Base-by-base conservation (phyloP, 2,888 invertebrate species). In the Abscondita cerata region DNA sequence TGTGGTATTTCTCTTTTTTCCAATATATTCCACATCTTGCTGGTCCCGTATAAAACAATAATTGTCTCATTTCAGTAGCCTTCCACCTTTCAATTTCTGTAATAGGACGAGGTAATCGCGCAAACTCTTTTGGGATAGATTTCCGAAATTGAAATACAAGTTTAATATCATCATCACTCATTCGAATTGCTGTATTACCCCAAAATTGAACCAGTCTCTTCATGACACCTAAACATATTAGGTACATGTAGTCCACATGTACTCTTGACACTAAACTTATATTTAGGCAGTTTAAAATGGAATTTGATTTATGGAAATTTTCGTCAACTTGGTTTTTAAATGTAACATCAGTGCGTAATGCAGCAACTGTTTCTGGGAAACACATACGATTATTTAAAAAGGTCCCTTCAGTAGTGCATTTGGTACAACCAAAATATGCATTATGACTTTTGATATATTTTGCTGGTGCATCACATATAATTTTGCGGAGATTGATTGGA, bases 391-490 rank as follows among this genome's bases (percentile, higher is more conserved):
- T 56, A 48, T 71, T 57, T 52, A 58, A 36, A 59, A 60, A 70
- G 15, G 63, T 61, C 19, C 70, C 73, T 54, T 70, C 67, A 34
- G 63, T 44, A 16, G 15, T 65, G 58, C 72, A 73, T 59, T 72
- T 73, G 8, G 59, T 47, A 57, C 72, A 73, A 25, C 65, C 65
- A 59, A 62, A 70, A 64, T 68, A 70, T 5, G 66, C 73, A 50
- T 44, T 64, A 40, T 74, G 70, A 12, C 58, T 40, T 65, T 71
- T 72, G 5, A 61, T 67, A 9, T 67, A 63, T 41, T 65, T 56
- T 11, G 72, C 74, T 44, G 70, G 72, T 20, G 68, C 59, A 67
- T 73, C 73, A 65, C 72, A 72, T 16, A 70, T 67, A 25, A 25
- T 4, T 25, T 2, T 6, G 2, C 25, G 6, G 2, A 25, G 6